Percentiles rank a stretch among this genome's conserved stretches.
phyloP scores from a whole-genome alignment of 2,888 invertebrate genomes.

The Drosophila barbarae region DNA sequence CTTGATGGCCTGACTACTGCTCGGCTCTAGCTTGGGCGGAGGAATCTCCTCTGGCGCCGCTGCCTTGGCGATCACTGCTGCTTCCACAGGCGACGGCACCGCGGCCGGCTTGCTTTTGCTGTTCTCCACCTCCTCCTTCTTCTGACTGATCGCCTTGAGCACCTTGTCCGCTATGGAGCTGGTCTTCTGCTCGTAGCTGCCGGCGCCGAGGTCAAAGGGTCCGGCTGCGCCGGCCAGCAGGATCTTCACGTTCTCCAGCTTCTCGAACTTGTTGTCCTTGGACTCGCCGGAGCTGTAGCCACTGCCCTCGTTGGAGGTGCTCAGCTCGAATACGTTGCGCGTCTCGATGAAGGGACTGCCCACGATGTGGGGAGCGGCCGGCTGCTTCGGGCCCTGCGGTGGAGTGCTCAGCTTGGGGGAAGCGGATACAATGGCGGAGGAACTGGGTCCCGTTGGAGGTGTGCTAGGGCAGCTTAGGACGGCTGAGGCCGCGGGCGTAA shows the following conservation, averaged over 20 bases:
- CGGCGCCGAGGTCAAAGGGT: slow-evolving; percentile 76
- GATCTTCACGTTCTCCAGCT: slow-evolving; percentile 78
- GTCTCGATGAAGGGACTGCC: slow-evolving; percentile 79
- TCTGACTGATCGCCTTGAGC: slow-evolving; percentile 82
- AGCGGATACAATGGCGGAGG: slow-evolving; percentile 2
- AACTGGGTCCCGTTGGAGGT: slow-evolving; percentile 4
- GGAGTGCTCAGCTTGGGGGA: slow-evolving; percentile 61
- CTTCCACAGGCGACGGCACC: slow-evolving; percentile 10
- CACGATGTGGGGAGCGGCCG: slow-evolving; percentile 42
- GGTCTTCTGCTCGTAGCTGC: slow-evolving; percentile 77
- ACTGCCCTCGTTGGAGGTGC: slow-evolving; percentile 73
- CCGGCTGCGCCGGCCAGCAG: slow-evolving; percentile 75
- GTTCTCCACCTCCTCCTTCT: slow-evolving; percentile 81
- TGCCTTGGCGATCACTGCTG: too few relatives aligned
- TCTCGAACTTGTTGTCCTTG: slow-evolving; percentile 77
- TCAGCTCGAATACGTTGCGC: slow-evolving; percentile 77
- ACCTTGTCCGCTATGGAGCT: slow-evolving; percentile 84
- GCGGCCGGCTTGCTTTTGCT: slow-evolving; percentile 79
- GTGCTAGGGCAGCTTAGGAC: slow-evolving; percentile 20
- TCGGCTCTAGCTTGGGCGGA: slow-evolving; percentile 17
- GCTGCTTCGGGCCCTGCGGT: slow-evolving; percentile 30
- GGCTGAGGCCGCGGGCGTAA: slow-evolving; percentile 22
- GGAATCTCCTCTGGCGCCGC: background rate
- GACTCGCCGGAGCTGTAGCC: slow-evolving; percentile 72
- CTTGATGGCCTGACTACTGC: slow-evolving; percentile 31